Evolutionary conservation across 2,113 vertebrate species (phyloP).

Genomic region (Anolis sagrei): DNA sequence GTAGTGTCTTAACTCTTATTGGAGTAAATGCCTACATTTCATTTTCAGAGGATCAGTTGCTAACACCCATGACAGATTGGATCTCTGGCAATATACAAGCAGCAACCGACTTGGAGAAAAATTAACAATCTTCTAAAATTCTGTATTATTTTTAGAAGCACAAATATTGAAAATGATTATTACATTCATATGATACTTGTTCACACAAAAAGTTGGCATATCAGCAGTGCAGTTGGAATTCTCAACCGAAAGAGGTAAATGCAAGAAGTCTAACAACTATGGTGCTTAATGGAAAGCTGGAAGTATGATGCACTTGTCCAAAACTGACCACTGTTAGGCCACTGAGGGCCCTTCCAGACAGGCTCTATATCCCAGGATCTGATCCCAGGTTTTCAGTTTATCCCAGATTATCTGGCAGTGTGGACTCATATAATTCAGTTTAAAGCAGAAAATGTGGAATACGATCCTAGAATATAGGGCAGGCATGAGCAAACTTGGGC

Average conservation of each 20-base stretch:
- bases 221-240: neutral
- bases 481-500: too few species aligned
- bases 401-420: too few species aligned
- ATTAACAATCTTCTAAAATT: neutral
- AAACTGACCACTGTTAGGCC: constrained; percentile 14
- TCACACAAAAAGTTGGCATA: neutral
- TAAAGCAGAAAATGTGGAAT: too few species aligned
- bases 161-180: constrained; percentile 6
- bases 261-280: neutral
- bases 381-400: too few species aligned
- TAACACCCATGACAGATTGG: neutral
- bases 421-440: too few species aligned
- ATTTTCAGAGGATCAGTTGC: neutral
- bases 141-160: neutral
- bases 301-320: neutral
- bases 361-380: too few species aligned
- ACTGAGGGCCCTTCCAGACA: too few species aligned
- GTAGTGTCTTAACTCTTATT: neutral
- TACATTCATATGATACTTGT: accelerated
- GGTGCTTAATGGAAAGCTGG: neutral
- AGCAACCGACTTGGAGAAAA: neutral
- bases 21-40: neutral
- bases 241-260: neutral
- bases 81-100: neutral
- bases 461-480: too few species aligned